Percentiles rank a stretch among this genome's conserved stretches.
Conservation (phyloP, 2,888 invertebrate genomes). For the Meganola albula region DNA sequence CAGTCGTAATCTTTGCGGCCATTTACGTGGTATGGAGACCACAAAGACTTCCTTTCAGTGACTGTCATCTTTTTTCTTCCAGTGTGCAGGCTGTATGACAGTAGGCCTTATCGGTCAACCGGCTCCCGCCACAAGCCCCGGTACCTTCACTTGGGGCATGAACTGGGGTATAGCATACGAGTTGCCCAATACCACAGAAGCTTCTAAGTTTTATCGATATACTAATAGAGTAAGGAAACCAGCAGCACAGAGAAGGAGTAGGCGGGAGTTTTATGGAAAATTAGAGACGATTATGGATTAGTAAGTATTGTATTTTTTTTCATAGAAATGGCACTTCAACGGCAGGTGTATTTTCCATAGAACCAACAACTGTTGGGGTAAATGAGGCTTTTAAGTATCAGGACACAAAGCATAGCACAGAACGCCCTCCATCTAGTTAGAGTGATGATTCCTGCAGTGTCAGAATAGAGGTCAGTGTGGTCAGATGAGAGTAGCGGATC, state of each 20-base stretch:
- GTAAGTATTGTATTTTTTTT: conserved; percentile 22
- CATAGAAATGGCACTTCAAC: too few species aligned
- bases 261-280: conserved; percentile 83
- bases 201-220: conserved; percentile 44
- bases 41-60: too few species aligned
- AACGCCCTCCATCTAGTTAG: too few species aligned
- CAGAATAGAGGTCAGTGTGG: too few species aligned
- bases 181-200: conserved; percentile 76
- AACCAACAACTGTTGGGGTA: too few species aligned
- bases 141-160: conserved; percentile 81
- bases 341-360: too few species aligned
- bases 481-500: too few species aligned
- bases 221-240: conserved; percentile 52
- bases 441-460: too few species aligned
- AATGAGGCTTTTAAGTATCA: too few species aligned
- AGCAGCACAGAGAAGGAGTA: conserved; percentile 77
- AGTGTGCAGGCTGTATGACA: conserved; percentile 80
- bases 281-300: conserved; percentile 83
- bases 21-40: too few species aligned
- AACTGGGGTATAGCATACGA: conserved; percentile 85
- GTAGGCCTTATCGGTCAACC: conserved; percentile 56
- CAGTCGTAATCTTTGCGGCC: too few species aligned
- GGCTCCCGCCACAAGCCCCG: conserved; percentile 58
- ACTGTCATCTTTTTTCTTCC: conserved; percentile 21
- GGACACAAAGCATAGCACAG: too few species aligned